Base-by-base conservation (phyloP, 2,888 invertebrate genomes). In the Rugalucina vietnamica region DNA sequence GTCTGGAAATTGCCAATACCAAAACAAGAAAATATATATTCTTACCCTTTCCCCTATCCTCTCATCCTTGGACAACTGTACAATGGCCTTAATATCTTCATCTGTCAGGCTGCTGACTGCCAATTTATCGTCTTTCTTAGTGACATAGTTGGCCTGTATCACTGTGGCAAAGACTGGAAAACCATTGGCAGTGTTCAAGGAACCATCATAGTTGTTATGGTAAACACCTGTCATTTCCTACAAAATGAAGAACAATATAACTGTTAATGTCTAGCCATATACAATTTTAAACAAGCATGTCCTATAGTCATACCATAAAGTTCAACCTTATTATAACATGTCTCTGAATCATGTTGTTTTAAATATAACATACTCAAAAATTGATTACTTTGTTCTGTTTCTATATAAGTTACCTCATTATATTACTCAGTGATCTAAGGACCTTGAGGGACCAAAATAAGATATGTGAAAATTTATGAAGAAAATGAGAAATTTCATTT, bases 161-260 rank as follows among this genome's bases (percentile, higher is more conserved):
- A 99, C 98, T 0, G 99, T 99, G 0, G 99, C 98, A 95, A 99
- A 99, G 0, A 99, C 99, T 0, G 99, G 99, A 95, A 99, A 99
- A 2, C 99, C 96, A 90, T 96, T 96, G 34, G 93, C 86, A 36
- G 98, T 98, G 94, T 99, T 99, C 29, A 99, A 96, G 0, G 99
- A 98, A 0, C 99, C 99, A 94, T 99, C 99, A 93, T 99, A 99
- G 94, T 97, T 99, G 94, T 99, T 99, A 0, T 98, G 98, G 94
- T 99, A 99, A 77, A 99, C 97, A 2, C 99, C 99, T 1, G 96
- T 96, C 80, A 96, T 91, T 91, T 96, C 96, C 95, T 96, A 88
- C 3, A 91, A 91, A 71, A 69, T 29, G 34, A 49, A 69, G 18
- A 36, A 37, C 24, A 32, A 43, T n/a, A n/a, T n/a, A n/a, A n/a